Base-by-base conservation (phyloP, 2,113 vertebrate species). In the Ptyas mucosa region DNA sequence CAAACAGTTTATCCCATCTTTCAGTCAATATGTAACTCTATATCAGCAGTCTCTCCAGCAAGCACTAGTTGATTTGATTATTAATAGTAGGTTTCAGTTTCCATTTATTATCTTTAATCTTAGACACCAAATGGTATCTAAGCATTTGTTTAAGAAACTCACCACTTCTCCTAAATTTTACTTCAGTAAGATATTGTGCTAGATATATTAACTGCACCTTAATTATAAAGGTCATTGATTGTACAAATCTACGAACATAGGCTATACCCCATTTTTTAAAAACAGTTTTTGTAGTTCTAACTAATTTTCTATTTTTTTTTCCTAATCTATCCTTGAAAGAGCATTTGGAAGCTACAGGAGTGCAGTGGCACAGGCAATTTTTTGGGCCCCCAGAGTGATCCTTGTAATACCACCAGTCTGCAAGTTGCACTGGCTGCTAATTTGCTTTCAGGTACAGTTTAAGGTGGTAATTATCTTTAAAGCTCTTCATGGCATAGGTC, bases 351-450 rank as follows among this genome's bases (percentile, higher is more conserved):
- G 61, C 26, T 64, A 29, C 61, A 64, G 11, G 10, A 64, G 11
- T 64, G 11, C 61, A 64, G 61, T 64, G 61, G 26, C 0, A 1
- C 26, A 29, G 58, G 61, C 26, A n/a, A 12, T 64, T 64, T 14
- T 12, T 0, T 3, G 9, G 23, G 57, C 0, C 3, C 9, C 9
- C 10, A 1, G 4, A 64, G 11, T 64, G 26, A 26, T 10, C 26
- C 10, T 64, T 64, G 61, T 64, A 64, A 64, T 11, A 64, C 26
- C 10, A 64, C 26, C 12, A 26, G 23, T 64, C 61, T 29, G 61
- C 26, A 64, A 64, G 5, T 64, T 29, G 10, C 26, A 64, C 3
- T 29, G 61, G 3, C 3, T 64, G 3, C 26, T 11, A 64, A 1
- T 64, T 64, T 64, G 61, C 8, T 64, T 64, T 64, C 2, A 11